phyloP scores from a whole-genome alignment of 1,140 invertebrate genomes.

The Schmidtea mediterranea region DNA sequence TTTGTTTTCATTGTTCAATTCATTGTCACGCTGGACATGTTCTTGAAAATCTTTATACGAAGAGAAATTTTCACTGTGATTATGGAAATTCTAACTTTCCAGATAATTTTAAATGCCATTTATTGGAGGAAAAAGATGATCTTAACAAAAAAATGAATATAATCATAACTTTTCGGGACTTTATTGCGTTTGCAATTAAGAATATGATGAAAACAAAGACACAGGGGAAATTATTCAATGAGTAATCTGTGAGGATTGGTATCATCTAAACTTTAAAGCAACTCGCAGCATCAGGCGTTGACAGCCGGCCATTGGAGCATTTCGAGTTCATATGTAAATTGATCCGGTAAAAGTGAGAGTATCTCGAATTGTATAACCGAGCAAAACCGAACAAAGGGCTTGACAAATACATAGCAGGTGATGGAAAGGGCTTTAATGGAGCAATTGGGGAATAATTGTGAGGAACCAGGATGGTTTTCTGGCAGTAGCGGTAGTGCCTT shows the following conservation, averaged over 20 bases:
- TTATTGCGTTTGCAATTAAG: not conserved
- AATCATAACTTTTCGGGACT: constrained; percentile 3
- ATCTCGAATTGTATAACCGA: too few relatives aligned
- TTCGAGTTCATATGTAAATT: too few relatives aligned
- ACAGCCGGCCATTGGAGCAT: too few relatives aligned
- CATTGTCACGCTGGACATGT: constrained; percentile 73
- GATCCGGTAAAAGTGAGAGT: too few relatives aligned
- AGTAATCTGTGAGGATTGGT: constrained; percentile 47
- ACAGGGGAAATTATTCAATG: too few relatives aligned
- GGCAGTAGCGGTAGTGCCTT: too few relatives aligned
- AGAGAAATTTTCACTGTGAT: constrained; percentile 64
- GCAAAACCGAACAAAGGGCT: too few relatives aligned
- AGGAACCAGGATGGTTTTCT: too few relatives aligned
- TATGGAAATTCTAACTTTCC: constrained; percentile 59
- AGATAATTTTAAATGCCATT: constrained; percentile 20
- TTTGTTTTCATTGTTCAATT: constrained; percentile 66
- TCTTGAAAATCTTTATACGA: constrained; percentile 70
- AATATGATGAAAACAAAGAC: not conserved
- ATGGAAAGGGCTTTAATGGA: too few relatives aligned
- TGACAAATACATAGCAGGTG: too few relatives aligned
- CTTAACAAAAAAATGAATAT: constrained; percentile 1
- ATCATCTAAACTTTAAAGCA: constrained; percentile 32
- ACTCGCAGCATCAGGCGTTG: too few relatives aligned
- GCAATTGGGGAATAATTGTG: too few relatives aligned
- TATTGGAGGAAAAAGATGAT: not conserved